Evolutionary conservation across 2,888 invertebrate genomes (phyloP).

Genomic region (Megastigmus dorsalis): DNA sequence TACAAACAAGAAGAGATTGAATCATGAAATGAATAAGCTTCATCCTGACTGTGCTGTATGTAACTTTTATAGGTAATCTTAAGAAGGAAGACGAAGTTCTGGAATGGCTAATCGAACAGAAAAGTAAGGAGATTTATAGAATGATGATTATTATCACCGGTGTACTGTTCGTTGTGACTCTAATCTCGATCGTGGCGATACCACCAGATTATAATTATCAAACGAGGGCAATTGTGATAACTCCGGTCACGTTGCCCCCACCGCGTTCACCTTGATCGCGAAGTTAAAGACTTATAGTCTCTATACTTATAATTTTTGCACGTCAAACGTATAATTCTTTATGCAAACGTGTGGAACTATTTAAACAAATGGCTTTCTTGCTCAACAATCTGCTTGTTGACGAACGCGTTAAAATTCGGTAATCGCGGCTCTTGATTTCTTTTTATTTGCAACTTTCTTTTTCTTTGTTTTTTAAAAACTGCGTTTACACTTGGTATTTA

Average conservation of each 20-base stretch:
- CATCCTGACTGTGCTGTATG: conserved; percentile 44
- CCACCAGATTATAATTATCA: conserved; percentile 71
- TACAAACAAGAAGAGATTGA: conserved; percentile 17
- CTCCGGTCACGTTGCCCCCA: conserved; percentile 68
- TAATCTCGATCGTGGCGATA: conserved; percentile 73
- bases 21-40: conserved; percentile 4
- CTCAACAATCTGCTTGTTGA: conserved; percentile 33
- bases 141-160: conserved; percentile 74
- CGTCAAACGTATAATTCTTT: not conserved
- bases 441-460: not conserved
- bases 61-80: conserved; percentile 88
- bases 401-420: conserved; percentile 4
- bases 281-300: not conserved
- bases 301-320: not conserved
- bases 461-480: conserved; percentile 4
- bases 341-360: not conserved
- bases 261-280: conserved; percentile 63
- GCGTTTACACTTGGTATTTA: conserved; percentile 19
- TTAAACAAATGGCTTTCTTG: conserved; percentile 23
- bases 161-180: conserved; percentile 74
- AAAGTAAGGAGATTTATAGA: conserved; percentile 87
- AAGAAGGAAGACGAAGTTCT: conserved; percentile 95
- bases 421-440: conserved; percentile 18
- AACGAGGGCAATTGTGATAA: conserved; percentile 69
- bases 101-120: conserved; percentile 96